Conservation (phyloP, 2,797 vertebrate genomes). For the Acanthurus lineatus region DNA sequence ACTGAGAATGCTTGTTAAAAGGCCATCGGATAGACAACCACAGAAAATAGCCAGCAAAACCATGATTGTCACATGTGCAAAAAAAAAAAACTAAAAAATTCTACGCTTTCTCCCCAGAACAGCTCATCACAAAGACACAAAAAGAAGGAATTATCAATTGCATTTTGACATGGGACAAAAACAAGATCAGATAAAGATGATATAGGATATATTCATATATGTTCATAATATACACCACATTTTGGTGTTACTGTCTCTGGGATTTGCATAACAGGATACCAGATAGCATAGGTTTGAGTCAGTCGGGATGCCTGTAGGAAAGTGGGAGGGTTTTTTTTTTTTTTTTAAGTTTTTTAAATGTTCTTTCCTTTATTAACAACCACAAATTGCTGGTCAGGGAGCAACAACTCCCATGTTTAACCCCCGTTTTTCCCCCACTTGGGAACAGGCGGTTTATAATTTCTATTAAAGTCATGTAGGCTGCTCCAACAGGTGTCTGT, state of each 20-base stretch:
- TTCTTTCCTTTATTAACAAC: constrained; percentile 51
- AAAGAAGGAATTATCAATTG: constrained; percentile 52
- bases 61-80: constrained; percentile 81
- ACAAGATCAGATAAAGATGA: constrained; percentile 56
- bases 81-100: constrained; percentile 21
- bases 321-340: constrained; percentile 28
- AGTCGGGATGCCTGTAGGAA: constrained; percentile 61
- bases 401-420: constrained; percentile 25
- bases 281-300: constrained; percentile 54
- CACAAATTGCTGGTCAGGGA: constrained; percentile 77
- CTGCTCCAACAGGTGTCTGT: constrained; percentile 42
- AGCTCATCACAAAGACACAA: constrained; percentile 50
- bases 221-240: constrained; percentile 74
- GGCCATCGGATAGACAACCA: constrained; percentile 49
- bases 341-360: constrained; percentile 18
- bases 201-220: constrained; percentile 73
- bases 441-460: constrained; percentile 28
- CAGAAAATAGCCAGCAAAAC: constrained; percentile 59
- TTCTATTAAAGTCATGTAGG: constrained; percentile 43
- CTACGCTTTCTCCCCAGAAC: constrained; percentile 48
- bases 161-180: constrained; percentile 54
- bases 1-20: constrained; percentile 60
- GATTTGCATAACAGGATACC: constrained; percentile 71
- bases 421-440: constrained; percentile 5
- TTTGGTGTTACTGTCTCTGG: constrained; percentile 73